These are phyloP conservation scores for Drosophila helvetica DNA, from an alignment of 2,888 invertebrate species.

Conservation along the genomic window DNA sequence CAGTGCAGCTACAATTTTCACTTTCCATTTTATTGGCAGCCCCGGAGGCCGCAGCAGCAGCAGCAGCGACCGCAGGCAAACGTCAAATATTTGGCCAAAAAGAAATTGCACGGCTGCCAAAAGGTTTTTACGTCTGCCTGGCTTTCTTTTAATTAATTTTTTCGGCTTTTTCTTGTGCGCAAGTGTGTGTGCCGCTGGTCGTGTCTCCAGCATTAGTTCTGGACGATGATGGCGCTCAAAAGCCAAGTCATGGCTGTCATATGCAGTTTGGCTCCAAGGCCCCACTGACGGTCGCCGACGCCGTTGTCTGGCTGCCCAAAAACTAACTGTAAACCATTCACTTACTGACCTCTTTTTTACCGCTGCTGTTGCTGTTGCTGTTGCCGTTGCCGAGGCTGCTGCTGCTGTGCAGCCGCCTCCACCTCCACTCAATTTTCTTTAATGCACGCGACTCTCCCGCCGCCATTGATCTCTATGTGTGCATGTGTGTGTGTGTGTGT, in stretches of 20 bases:
- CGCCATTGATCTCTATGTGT: conserved; percentile 28
- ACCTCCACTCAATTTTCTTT: conserved; percentile 74
- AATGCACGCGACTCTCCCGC: conserved; percentile 71
- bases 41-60: conserved; percentile 35
- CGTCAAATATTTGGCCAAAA: conserved; percentile 77
- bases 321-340: conserved; percentile 78
- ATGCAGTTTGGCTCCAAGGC: conserved; percentile 60
- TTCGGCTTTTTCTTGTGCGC: conserved; percentile 27
- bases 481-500: conserved; percentile 74
- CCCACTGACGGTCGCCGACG: neutral
- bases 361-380: conserved; percentile 25
- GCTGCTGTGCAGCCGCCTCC: conserved; percentile 10
- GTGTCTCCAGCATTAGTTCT: conserved; percentile 68
- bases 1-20: conserved; percentile 75
- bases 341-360: conserved; percentile 73
- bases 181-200: conserved; percentile 26
- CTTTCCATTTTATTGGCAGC: conserved; percentile 77
- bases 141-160: conserved; percentile 77
- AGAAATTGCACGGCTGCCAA: conserved; percentile 75
- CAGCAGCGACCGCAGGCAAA: conserved; percentile 37
- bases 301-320: conserved; percentile 65
- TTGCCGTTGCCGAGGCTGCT: neutral
- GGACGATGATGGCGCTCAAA: conserved; percentile 52
- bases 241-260: conserved; percentile 72
- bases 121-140: conserved; percentile 60